A percentile compares a stretch with the other conserved stretches of the same genome.
Evolutionary conservation across 2,113 vertebrate species (phyloP).

Genomic region (Heteronetta atricapilla): DNA sequence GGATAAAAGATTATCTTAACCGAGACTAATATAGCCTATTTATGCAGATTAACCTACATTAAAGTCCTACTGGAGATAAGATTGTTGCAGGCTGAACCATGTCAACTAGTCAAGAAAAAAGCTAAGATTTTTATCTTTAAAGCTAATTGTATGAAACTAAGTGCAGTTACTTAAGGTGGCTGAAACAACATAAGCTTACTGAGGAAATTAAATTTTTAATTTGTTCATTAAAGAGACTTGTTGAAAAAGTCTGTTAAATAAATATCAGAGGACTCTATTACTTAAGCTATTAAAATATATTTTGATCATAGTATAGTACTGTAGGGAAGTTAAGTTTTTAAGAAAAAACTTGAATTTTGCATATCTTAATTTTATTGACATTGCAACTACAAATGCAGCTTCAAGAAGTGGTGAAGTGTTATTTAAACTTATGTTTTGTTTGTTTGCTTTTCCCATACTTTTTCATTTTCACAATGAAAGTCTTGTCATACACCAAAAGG

Average conservation of each 20-base stretch:
- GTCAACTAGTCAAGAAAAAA: neutral
- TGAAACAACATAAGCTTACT: neutral
- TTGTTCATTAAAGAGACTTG: neutral
- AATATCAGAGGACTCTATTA: neutral
- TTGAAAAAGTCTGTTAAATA: neutral
- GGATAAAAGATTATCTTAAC: neutral
- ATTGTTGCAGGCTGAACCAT: neutral
- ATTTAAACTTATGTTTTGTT: neutral
- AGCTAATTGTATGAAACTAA: neutral
- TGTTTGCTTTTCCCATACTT: neutral
- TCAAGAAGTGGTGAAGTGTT: neutral
- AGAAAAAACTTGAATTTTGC: neutral
- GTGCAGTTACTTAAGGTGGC: neutral
- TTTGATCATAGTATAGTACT: neutral
- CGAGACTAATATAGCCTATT: neutral
- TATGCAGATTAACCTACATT: neutral
- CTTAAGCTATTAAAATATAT: neutral
- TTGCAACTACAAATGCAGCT: neutral
- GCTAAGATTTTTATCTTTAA: neutral
- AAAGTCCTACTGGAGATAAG: neutral
- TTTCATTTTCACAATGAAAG: neutral
- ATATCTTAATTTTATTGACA: neutral
- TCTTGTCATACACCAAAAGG: neutral
- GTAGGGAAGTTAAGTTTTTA: neutral
- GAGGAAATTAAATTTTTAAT: neutral